phyloP scores from a whole-genome alignment of 2,888 invertebrate species.

The Peribatodes rhomboidaria region DNA sequence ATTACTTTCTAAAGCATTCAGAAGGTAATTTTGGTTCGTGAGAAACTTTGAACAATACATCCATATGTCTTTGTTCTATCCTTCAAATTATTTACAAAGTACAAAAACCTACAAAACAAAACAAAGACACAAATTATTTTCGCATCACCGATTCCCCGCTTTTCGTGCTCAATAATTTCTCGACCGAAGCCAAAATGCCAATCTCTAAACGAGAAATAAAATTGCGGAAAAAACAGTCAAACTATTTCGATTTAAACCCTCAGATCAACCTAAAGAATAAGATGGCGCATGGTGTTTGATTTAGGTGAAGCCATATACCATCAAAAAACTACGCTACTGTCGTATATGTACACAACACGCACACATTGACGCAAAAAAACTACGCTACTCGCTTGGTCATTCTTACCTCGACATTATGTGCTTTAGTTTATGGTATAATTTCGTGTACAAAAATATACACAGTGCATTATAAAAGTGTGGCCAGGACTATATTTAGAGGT shows the following conservation, averaged over 20 bases:
- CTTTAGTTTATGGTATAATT: too few relatives aligned
- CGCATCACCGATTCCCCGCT: constrained; percentile 13
- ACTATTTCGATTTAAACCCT: constrained; percentile 25
- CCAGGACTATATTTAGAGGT: too few relatives aligned
- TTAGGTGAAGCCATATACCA: too few relatives aligned
- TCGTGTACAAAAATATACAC: too few relatives aligned
- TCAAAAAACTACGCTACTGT: too few relatives aligned
- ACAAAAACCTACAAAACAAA: constrained; percentile 2
- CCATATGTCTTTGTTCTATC: background rate
- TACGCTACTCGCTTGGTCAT: too few relatives aligned
- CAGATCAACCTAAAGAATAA: too few relatives aligned
- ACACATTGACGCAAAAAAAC: too few relatives aligned
- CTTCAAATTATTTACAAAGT: background rate
- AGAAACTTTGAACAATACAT: background rate
- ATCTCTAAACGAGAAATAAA: constrained; percentile 29
- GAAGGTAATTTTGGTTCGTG: constrained; percentile 2
- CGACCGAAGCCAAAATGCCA: constrained; percentile 17
- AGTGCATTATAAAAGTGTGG: too few relatives aligned
- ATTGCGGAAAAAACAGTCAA: constrained; percentile 30
- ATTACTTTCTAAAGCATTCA: background rate
- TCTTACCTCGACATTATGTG: too few relatives aligned
- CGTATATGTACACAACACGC: too few relatives aligned
- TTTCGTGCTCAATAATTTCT: constrained; percentile 16
- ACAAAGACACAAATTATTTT: constrained; percentile 13
- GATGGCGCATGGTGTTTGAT: too few relatives aligned